Evolutionary conservation across 2,797 vertebrate genomes (phyloP).

Genomic region (Dendrocincla tyrannina): DNA sequence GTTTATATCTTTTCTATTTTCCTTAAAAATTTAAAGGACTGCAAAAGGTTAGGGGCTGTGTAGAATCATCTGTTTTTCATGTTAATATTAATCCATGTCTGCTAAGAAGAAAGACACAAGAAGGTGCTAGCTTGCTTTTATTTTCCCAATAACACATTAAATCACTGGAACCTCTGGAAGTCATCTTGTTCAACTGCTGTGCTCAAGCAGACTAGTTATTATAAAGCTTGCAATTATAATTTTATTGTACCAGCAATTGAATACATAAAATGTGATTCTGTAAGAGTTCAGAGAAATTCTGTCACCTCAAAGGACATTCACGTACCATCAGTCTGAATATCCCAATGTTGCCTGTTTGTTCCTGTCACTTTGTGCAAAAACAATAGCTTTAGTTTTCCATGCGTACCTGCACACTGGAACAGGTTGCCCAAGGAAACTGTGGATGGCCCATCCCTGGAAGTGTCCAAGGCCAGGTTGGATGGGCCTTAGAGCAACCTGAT

Average conservation of each 20-base stretch:
- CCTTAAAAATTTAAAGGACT: not conserved
- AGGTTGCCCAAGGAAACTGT: not conserved
- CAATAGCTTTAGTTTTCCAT: not conserved
- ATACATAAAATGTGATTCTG: not conserved
- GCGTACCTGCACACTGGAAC: not conserved
- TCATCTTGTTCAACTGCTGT: not conserved
- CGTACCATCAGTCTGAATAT: not conserved
- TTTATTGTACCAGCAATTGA: not conserved
- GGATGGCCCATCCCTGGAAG: not conserved
- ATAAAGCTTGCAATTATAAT: not conserved
- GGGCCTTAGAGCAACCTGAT: rapidly evolving
- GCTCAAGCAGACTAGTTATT: not conserved
- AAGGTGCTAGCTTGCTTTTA: not conserved
- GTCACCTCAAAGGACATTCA: not conserved
- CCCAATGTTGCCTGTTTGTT: not conserved
- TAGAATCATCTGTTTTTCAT: not conserved
- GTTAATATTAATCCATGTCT: not conserved
- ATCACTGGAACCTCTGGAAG: rapidly evolving
- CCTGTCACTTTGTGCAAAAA: not conserved
- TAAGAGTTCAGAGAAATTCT: not conserved
- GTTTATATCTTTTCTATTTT: not conserved
- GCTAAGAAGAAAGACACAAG: not conserved
- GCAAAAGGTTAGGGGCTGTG: not conserved
- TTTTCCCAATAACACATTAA: not conserved
- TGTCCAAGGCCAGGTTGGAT: not conserved